Evolutionary conservation across 2,888 invertebrate genomes (phyloP).

Genomic region (Tetranychus truncatus): DNA sequence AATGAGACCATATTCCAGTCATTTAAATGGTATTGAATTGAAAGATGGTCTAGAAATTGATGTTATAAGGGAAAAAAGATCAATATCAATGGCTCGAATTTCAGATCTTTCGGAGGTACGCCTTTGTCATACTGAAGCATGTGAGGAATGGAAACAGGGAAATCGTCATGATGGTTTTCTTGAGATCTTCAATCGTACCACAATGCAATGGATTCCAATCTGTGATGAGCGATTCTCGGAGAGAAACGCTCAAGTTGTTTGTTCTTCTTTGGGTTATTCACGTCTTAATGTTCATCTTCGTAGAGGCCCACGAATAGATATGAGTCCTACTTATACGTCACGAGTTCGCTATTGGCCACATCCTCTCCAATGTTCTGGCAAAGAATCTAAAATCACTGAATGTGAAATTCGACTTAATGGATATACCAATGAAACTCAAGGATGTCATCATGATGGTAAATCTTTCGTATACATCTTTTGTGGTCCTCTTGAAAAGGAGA

Average conservation of each 20-base stretch:
- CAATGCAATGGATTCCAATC: conserved; percentile 86
- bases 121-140: conserved; percentile 26
- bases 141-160: conserved; percentile 19
- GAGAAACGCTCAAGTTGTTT: conserved; percentile 87
- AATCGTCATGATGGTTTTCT: conserved; percentile 57
- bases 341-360: conserved; percentile 88
- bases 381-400: conserved; percentile 34
- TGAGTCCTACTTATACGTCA: conserved; percentile 66
- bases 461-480: conserved; percentile 81
- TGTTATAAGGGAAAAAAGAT: not conserved
- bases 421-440: conserved; percentile 55
- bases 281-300: conserved; percentile 71
- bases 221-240: conserved; percentile 90
- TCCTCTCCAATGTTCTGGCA: conserved; percentile 49
- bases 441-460: conserved; percentile 69
- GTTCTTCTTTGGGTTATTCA: conserved; percentile 73
- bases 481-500: conserved; percentile 37
- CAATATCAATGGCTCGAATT: not conserved
- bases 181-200: conserved; percentile 84
- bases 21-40: not conserved
- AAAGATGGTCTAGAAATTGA: conserved; percentile 1
- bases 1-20: conserved; percentile 26
- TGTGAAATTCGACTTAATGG: conserved; percentile 58
- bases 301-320: conserved; percentile 64
- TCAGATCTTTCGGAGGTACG: conserved; percentile 20